These are phyloP conservation scores for Camponotus pennsylvanicus DNA, from an alignment of 1,140 invertebrate species.

Conservation along the genomic window DNA sequence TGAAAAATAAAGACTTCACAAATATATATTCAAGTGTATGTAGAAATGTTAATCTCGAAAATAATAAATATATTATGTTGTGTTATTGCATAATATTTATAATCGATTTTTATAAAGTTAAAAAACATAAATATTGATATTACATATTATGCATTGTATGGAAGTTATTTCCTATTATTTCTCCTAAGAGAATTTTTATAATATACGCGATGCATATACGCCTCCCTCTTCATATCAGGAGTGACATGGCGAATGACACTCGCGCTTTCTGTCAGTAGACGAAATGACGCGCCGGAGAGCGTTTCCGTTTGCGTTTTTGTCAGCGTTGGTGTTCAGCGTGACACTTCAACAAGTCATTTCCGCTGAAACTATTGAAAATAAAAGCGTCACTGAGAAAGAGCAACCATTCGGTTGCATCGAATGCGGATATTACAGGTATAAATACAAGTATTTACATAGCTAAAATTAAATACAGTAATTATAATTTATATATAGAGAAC, in stretches of 20 bases:
- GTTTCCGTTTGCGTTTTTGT: constrained; percentile 70
- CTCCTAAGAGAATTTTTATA: not conserved
- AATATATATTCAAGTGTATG: not conserved
- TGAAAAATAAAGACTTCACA: constrained; percentile 14
- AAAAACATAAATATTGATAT: not conserved
- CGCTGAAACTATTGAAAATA: constrained; percentile 32
- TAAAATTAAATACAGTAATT: not conserved
- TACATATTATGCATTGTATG: not conserved
- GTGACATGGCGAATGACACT: constrained; percentile 35
- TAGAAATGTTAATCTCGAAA: constrained; percentile 8
- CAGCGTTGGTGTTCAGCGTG: constrained; percentile 46
- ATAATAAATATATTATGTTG: not conserved
- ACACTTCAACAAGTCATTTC: constrained; percentile 44
- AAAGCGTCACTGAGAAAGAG: constrained; percentile 53
- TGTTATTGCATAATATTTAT: not conserved
- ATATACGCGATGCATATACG: constrained; percentile 16
- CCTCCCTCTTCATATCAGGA: constrained; percentile 35
- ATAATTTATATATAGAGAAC: not conserved
- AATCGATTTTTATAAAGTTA: not conserved
- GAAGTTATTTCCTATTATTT: not conserved
- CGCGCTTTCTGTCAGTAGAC: constrained; percentile 72
- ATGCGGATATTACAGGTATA: constrained; percentile 79
- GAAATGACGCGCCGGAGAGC: constrained; percentile 75
- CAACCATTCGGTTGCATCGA: constrained; percentile 70
- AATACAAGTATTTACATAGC: not conserved